Evolutionary conservation across 2,888 invertebrate species (phyloP), one percentile per base, ranked within the genome.

Genomic region (Bhutanitis thaidina): DNA sequence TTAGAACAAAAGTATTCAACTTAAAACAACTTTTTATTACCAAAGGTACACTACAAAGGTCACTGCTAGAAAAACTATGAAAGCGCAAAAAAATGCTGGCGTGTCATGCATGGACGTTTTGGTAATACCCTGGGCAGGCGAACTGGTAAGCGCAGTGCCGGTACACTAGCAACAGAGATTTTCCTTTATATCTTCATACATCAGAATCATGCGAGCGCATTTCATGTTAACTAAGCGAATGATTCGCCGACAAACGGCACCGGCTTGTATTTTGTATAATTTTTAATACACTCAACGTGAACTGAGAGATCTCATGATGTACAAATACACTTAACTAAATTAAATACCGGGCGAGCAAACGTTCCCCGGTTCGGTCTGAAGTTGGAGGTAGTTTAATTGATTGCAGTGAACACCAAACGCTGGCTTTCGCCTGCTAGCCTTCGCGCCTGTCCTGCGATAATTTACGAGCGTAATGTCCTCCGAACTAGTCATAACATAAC

Each of bases 251-350:
- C 40, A 47, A 47, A 47, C 15, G 40, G 39, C 32, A 20, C 2
- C 20, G 20, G 45, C 15, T 46, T 38, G 20, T 40, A 41, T 30
- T 41, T 36, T 16, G 37, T 16, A 13, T 29, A 16, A 14, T 40
- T 49, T 49, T 49, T 43, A 32, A 49, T 43, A 43, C 49, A 43
- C 49, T 49, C 36, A 29, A 20, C 43, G 29, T 36, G 35, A 34
- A 47, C 25, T 37, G 41, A 37, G 20, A 36, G 29, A 36, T 10
- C 36, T 13, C 13, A 29, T 7, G 30, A 32, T 30, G 43, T 30
- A 15, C 43, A 25, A 36, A 30, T 16, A 53, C 55, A 57, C 58
- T 56, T 53, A 53, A 46, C 54, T 27, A 50, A 56, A 55, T 57
- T 49, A 58, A 62, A 56, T 55, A 56, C 44, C 43, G n/a, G n/a